These are phyloP conservation scores for Chesias legatella DNA, from an alignment of 2,888 invertebrate genomes.

Conservation along the genomic window DNA sequence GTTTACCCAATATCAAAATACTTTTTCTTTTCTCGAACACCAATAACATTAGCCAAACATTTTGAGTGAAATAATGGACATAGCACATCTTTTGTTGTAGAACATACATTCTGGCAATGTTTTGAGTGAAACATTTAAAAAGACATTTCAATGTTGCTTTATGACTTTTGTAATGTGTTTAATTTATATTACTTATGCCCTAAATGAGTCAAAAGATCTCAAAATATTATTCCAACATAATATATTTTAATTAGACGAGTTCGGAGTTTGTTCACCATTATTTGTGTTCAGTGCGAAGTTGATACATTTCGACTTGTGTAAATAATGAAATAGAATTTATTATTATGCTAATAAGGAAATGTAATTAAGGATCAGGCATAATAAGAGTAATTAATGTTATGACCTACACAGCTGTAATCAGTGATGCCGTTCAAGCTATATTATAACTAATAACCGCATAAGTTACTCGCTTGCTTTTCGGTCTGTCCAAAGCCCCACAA, in stretches of 20 bases:
- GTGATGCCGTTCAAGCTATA: too few relatives aligned
- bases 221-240: constrained; percentile 33
- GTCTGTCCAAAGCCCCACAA: neutral
- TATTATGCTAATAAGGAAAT: constrained; percentile 5
- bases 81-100: too few relatives aligned
- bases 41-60: too few relatives aligned
- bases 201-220: constrained; percentile 27
- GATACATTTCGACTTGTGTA: constrained; percentile 16
- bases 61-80: too few relatives aligned
- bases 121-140: constrained; percentile 12
- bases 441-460: too few relatives aligned
- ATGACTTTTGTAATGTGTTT: constrained; percentile 19
- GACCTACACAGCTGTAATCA: too few relatives aligned
- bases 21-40: too few relatives aligned
- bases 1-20: too few relatives aligned
- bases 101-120: too few relatives aligned
- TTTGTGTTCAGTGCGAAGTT: constrained; percentile 22
- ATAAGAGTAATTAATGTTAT: too few relatives aligned
- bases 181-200: constrained; percentile 26
- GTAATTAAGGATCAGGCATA: too few relatives aligned
- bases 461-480: neutral
- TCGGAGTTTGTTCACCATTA: constrained; percentile 27
- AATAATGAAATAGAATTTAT: constrained; percentile 16
- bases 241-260: constrained; percentile 31
- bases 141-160: constrained; percentile 13